Evolutionary conservation across 1,140 invertebrate genomes (phyloP).

Genomic region (Drosophila ercepeae): DNA sequence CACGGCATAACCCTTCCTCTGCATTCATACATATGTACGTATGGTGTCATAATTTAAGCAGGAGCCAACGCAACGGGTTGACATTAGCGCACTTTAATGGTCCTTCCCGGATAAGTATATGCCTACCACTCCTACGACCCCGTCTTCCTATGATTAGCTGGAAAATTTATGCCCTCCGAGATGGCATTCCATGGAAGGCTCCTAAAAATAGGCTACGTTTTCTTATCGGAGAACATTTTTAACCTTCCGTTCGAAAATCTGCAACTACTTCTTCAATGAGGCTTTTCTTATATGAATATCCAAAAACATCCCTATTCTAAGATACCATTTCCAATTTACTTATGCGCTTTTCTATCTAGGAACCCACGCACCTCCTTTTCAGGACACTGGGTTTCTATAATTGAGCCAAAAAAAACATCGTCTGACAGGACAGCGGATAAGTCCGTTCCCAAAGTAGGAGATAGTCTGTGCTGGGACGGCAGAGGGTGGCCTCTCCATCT

Average conservation of each 20-base stretch:
- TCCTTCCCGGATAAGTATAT: slow-evolving; percentile 60
- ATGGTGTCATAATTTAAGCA: slow-evolving; percentile 71
- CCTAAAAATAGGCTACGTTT: slow-evolving; percentile 36
- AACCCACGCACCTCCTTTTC: no score
- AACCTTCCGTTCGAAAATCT: background rate
- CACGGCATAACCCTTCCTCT: slow-evolving; percentile 28
- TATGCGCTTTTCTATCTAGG: no score
- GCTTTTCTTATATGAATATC: no score
- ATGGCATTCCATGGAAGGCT: slow-evolving; percentile 44
- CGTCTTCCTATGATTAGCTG: slow-evolving; percentile 66
- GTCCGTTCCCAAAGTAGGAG: background rate
- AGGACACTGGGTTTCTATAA: background rate
- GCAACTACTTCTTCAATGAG: no score
- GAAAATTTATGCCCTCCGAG: slow-evolving; percentile 70
- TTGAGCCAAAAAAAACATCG: background rate
- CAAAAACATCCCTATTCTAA: no score
- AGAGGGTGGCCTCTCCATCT: slow-evolving; percentile 4
- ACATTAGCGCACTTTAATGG: slow-evolving; percentile 81
- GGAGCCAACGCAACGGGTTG: slow-evolving; percentile 68
- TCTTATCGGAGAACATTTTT: no score
- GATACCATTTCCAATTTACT: no score
- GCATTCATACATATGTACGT: slow-evolving; percentile 6
- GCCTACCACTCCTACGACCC: background rate
- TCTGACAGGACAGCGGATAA: background rate
- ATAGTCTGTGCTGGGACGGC: no score